Conservation (phyloP, 2,113 vertebrate species). For the Trachemys scripta region DNA sequence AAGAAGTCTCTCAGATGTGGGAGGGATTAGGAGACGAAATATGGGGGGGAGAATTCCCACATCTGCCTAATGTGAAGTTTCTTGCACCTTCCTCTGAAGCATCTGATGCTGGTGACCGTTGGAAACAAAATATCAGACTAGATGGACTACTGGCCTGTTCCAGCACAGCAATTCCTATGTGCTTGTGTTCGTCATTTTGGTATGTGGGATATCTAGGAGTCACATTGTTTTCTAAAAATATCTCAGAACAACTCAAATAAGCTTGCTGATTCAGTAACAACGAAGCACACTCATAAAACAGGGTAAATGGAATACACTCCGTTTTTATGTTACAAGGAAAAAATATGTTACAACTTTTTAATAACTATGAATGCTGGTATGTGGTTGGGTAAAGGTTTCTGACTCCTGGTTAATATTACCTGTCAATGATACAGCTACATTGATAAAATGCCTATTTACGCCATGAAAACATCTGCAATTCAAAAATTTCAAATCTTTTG, state of each 20-base stretch:
- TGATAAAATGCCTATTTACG: neutral
- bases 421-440: neutral
- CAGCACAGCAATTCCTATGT: neutral
- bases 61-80: accelerated
- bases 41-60: neutral
- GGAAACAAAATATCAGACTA: neutral
- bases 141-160: neutral
- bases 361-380: neutral
- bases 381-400: neutral
- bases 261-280: neutral
- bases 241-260: neutral
- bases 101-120: neutral
- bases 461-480: neutral
- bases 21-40: neutral
- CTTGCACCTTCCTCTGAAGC: neutral
- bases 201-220: neutral
- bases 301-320: neutral
- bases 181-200: neutral
- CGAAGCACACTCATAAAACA: neutral
- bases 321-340: neutral
- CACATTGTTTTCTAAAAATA: neutral
- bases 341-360: neutral
- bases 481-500: neutral
- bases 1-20: neutral
- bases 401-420: neutral